These are phyloP conservation scores for Agelas oroides DNA, from an alignment of 37 sponge, comb jelly and placozoan species.

Conservation along the genomic window DNA sequence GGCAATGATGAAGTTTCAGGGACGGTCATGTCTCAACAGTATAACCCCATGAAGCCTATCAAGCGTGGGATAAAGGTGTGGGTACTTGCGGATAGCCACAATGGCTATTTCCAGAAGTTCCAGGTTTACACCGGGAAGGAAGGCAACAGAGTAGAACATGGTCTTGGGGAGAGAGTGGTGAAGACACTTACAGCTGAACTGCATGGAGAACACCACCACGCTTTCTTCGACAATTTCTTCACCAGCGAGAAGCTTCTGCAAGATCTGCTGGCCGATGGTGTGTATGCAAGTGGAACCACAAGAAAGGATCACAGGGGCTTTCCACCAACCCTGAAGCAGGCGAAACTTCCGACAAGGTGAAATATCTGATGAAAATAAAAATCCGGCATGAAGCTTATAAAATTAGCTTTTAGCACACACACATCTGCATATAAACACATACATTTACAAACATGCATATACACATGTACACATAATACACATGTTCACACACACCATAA, in stretches of 20 bases:
- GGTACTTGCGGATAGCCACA: conserved; percentile 43
- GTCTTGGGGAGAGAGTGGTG: conserved; percentile 11
- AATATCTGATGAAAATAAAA: not conserved
- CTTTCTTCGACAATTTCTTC: conserved; percentile 39
- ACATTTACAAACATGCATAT: too few relatives aligned
- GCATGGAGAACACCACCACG: conserved; percentile 2
- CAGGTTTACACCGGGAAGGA: conserved; percentile 30
- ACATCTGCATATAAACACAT: too few relatives aligned
- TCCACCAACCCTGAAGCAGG: not conserved
- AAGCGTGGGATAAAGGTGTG: conserved; percentile 56
- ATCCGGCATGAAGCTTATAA: too few relatives aligned
- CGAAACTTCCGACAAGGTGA: not conserved
- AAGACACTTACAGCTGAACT: conserved; percentile 21
- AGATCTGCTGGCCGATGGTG: conserved; percentile 11
- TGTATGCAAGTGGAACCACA: conserved; percentile 20
- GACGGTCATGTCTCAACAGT: conserved; percentile 44
- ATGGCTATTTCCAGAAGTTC: conserved; percentile 40
- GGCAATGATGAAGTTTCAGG: conserved; percentile 52
- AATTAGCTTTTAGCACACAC: too few relatives aligned
- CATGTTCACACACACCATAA: conserved; percentile 4
- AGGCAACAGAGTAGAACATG: conserved; percentile 2
- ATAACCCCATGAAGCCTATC: conserved; percentile 37
- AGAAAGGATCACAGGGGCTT: conserved; percentile 9
- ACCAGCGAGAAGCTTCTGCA: conserved; percentile 5
- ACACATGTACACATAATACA: too few relatives aligned